phyloP scores from a whole-genome alignment of 2,797 vertebrate species.

The Perdix hodgsoniae region DNA sequence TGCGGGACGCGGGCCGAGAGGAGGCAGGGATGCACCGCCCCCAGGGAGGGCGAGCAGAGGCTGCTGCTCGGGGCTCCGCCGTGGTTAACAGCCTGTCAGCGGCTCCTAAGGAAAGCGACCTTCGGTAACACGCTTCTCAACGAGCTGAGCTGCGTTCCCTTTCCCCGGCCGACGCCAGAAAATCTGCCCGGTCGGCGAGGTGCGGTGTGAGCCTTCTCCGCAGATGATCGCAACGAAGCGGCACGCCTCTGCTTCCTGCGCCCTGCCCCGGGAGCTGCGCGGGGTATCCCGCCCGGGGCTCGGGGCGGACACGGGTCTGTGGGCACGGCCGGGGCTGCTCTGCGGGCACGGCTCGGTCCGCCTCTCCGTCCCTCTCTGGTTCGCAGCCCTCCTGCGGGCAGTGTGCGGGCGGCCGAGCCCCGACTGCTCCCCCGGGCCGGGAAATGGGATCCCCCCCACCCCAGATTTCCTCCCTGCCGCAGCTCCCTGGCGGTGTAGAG shows the following conservation, averaged over 20 bases:
- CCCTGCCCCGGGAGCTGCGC: too few species aligned
- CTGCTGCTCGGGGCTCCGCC: neutral
- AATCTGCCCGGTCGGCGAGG: too few species aligned
- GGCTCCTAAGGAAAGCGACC: neutral
- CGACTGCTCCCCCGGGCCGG: rapidly evolving
- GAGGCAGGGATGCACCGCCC: too few species aligned
- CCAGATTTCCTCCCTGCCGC: rapidly evolving
- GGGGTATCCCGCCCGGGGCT: too few species aligned
- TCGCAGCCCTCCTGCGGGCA: rapidly evolving
- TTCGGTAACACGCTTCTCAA: neutral
- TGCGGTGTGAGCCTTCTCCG: neutral
- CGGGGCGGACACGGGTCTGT: too few species aligned
- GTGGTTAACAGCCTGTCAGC: neutral
- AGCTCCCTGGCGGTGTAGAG: neutral
- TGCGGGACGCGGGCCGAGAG: neutral
- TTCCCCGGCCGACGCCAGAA: neutral
- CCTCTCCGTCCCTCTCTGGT: rapidly evolving
- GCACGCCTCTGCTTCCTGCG: neutral
- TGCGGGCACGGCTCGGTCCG: rapidly evolving
- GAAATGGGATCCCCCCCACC: too few species aligned
- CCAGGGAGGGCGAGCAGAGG: neutral
- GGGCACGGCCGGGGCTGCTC: too few species aligned
- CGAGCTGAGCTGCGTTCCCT: rapidly evolving
- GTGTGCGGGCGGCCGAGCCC: too few species aligned
- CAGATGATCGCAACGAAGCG: neutral